These are phyloP conservation scores for Platycnemis pennipes DNA, from an alignment of 2,888 invertebrate genomes.

Conservation along the genomic window DNA sequence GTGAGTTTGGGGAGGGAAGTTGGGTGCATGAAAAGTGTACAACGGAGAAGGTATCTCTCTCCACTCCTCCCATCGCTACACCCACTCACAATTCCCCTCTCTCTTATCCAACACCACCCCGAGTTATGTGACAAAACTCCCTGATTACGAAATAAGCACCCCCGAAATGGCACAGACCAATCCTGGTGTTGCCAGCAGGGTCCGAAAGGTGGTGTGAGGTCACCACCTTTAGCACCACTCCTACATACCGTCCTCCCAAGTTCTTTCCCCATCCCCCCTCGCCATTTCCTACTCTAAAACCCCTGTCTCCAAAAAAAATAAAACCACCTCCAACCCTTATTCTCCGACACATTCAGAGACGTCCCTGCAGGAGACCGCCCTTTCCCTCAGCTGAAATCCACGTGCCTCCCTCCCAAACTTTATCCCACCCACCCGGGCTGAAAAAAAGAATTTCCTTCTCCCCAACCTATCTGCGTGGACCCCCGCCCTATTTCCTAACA, in stretches of 20 bases:
- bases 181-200: slow-evolving; percentile 52
- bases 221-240: neutral
- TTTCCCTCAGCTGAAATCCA: neutral
- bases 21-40: neutral
- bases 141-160: slow-evolving; percentile 66
- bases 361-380: neutral
- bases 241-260: neutral
- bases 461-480: neutral
- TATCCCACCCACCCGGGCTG: slow-evolving; percentile 23
- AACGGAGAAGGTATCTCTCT: slow-evolving; percentile 35
- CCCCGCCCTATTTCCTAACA: neutral
- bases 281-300: slow-evolving; percentile 22
- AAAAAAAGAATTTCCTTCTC: neutral
- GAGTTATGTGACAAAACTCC: slow-evolving; percentile 64
- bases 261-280: neutral
- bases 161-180: slow-evolving; percentile 50
- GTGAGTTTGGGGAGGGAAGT: neutral
- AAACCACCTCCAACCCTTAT: slow-evolving; percentile 60
- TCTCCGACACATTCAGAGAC: slow-evolving; percentile 52
- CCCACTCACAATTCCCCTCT: slow-evolving; percentile 3
- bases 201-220: neutral
- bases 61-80: neutral
- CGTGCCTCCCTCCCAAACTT: neutral
- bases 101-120: slow-evolving; percentile 60
- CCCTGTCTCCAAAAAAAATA: slow-evolving; percentile 25